These are phyloP conservation scores for Regulus satrapa DNA, from an alignment of 2,113 vertebrate species.

Conservation along the genomic window DNA sequence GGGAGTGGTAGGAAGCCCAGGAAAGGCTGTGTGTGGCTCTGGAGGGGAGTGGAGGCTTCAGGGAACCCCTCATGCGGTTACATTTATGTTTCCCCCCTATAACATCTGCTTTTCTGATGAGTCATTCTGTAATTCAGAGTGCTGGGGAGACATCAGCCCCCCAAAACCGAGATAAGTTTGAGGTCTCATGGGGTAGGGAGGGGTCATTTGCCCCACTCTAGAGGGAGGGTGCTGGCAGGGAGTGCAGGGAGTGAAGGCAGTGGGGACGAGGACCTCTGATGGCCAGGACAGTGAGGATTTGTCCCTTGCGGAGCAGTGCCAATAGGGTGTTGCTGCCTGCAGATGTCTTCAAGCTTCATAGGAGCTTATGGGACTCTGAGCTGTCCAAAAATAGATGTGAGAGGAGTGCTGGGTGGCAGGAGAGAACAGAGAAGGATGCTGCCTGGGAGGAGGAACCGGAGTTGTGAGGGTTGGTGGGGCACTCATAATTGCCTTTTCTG, in stretches of 20 bases:
- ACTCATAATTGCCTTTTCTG: not conserved
- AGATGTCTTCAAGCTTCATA: not conserved
- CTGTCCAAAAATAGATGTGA: not conserved
- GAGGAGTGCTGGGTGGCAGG: not conserved
- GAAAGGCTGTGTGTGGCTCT: accelerated
- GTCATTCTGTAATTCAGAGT: not conserved
- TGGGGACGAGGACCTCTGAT: not conserved
- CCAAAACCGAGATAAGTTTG: not conserved
- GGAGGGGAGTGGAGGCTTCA: not conserved
- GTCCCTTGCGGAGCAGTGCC: not conserved
- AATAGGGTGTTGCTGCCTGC: not conserved
- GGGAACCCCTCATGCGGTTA: not conserved
- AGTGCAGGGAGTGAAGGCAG: not conserved
- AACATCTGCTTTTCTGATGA: not conserved
- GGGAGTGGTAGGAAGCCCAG: not conserved
- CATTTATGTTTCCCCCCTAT: not conserved
- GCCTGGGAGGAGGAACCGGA: not conserved
- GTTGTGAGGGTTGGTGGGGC: not conserved
- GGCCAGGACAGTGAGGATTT: accelerated
- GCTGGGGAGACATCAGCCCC: not conserved
- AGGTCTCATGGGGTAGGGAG: accelerated
- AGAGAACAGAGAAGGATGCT: not conserved
- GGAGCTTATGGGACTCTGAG: not conserved
- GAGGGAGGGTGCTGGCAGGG: not conserved
- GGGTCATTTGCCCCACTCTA: accelerated